Percentiles rank a stretch among this genome's conserved stretches.
Conservation (phyloP, 2,888 invertebrate genomes). For the Ochropleura leucogaster region DNA sequence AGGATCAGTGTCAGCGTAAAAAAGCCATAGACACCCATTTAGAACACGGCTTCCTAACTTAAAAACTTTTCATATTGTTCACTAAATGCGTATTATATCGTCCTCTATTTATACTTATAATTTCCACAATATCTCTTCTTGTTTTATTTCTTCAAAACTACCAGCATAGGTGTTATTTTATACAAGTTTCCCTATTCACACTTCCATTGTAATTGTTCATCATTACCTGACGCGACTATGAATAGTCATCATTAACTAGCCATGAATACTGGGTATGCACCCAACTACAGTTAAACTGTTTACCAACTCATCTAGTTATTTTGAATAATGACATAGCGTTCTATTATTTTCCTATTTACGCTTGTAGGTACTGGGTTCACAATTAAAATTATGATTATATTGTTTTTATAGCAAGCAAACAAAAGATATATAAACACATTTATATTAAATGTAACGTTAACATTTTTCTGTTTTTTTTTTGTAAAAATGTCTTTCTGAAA, state of each 20-base stretch:
- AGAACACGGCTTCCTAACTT: background rate
- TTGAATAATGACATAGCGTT: slow-evolving; percentile 38
- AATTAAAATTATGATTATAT: slow-evolving; percentile 14
- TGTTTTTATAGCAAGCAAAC: background rate
- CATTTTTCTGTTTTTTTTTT: background rate
- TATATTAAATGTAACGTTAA: background rate
- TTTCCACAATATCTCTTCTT: background rate
- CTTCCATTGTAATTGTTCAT: slow-evolving; percentile 29
- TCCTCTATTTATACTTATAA: background rate
- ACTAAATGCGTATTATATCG: too few species aligned
- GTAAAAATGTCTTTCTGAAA: background rate
- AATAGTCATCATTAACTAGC: slow-evolving; percentile 25
- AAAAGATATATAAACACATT: too few species aligned
- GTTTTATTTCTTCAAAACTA: background rate
- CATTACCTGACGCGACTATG: slow-evolving; percentile 21
- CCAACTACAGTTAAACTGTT: slow-evolving; percentile 39
- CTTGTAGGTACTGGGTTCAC: slow-evolving; percentile 7
- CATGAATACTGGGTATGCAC: slow-evolving; percentile 21
- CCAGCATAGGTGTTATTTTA: background rate
- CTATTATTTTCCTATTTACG: slow-evolving; percentile 46
- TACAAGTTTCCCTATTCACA: slow-evolving; percentile 15
- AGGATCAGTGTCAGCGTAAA: too few species aligned
- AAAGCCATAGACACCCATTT: too few species aligned
- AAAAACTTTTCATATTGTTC: too few species aligned
- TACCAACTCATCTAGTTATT: slow-evolving; percentile 37